phyloP scores from a whole-genome alignment of 2,797 vertebrate species.

The Aselliscus stoliczkanus region DNA sequence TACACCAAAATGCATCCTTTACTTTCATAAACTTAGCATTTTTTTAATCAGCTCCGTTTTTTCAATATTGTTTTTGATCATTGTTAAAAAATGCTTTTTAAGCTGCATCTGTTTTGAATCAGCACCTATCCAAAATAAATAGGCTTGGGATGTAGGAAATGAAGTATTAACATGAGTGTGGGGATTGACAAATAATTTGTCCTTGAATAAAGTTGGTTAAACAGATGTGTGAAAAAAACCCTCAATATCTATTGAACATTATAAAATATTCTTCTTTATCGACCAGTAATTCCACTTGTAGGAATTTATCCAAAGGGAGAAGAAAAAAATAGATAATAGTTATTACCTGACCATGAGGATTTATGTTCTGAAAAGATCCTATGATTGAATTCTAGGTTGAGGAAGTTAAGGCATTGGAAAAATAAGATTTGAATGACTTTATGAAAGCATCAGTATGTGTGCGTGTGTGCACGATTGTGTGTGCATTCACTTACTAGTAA shows the following conservation, averaged over 20 bases:
- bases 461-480: background rate
- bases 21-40: background rate
- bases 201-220: background rate
- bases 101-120: background rate
- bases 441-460: background rate
- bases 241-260: background rate
- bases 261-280: background rate
- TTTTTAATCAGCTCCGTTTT: background rate
- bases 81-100: background rate
- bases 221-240: background rate
- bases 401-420: conserved; percentile 9
- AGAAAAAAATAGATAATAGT: background rate
- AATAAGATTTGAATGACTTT: background rate
- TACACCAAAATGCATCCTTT: background rate
- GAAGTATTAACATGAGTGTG: background rate
- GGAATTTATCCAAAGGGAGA: background rate
- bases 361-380: background rate
- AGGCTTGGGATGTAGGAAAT: background rate
- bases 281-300: background rate
- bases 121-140: background rate
- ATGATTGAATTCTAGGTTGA: background rate
- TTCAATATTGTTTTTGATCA: background rate
- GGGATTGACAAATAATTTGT: background rate
- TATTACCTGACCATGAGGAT: background rate
- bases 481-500: background rate